phyloP scores from a whole-genome alignment of 1,140 invertebrate species.

The Apis dorsata region DNA sequence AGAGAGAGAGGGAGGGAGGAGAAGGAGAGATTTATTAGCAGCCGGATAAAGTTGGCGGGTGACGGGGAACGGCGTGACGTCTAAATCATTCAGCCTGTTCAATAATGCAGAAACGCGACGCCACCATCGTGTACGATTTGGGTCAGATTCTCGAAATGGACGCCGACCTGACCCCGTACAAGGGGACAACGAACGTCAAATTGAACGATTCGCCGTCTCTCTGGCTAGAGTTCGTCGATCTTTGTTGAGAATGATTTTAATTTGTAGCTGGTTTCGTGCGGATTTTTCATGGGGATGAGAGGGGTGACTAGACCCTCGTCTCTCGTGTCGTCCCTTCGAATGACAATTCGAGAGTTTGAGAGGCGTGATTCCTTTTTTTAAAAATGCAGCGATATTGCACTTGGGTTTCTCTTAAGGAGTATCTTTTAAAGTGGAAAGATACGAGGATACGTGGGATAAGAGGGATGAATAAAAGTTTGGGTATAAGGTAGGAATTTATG shows the following conservation, averaged over 20 bases:
- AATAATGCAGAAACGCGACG: slow-evolving; percentile 61
- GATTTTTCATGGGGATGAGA: too few relatives aligned
- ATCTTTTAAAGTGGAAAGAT: too few relatives aligned
- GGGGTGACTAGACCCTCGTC: too few relatives aligned
- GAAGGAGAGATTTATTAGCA: slow-evolving; percentile 54
- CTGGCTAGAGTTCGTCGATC: background rate
- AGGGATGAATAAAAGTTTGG: too few relatives aligned
- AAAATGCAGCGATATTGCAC: too few relatives aligned
- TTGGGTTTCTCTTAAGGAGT: too few relatives aligned
- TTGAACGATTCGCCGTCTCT: background rate
- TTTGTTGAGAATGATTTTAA: background rate
- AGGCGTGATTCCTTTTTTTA: too few relatives aligned
- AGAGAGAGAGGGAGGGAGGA: slow-evolving; percentile 13
- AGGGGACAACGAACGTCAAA: slow-evolving; percentile 23
- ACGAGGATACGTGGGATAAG: too few relatives aligned
- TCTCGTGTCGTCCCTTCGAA: too few relatives aligned
- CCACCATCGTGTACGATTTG: slow-evolving; percentile 45
- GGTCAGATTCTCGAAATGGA: slow-evolving; percentile 62
- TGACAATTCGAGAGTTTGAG: too few relatives aligned
- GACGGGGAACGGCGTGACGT: slow-evolving; percentile 45
- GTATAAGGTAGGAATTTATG: too few relatives aligned
- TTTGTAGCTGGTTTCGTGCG: too few relatives aligned
- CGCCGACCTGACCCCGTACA: slow-evolving; percentile 45
- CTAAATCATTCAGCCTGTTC: slow-evolving; percentile 61
- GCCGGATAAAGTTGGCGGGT: slow-evolving; percentile 43